Evolutionary conservation across 2,888 invertebrate genomes (phyloP).

Genomic region (Anodontia alba): DNA sequence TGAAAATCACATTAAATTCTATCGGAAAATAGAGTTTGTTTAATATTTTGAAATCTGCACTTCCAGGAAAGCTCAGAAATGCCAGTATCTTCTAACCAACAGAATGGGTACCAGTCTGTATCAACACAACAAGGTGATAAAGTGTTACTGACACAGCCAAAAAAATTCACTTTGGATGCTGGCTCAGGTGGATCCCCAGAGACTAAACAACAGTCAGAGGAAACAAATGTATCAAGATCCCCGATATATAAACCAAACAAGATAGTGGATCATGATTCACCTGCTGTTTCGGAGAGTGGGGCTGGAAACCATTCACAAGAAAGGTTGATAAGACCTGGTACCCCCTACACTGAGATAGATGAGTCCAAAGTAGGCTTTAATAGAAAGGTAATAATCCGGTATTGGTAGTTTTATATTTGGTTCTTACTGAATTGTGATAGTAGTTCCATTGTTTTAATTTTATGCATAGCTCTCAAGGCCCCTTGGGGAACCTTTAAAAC

Average conservation of each 20-base stretch:
- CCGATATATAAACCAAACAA: not conserved
- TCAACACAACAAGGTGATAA: not conserved
- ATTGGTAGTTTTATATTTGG: no score
- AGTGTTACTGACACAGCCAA: not conserved
- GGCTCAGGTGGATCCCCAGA: not conserved
- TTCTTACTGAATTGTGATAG: no score
- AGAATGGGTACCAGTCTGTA: not conserved
- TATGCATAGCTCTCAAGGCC: no score
- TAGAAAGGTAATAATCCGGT: constrained; percentile 2
- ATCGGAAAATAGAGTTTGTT: no score
- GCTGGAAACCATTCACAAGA: not conserved
- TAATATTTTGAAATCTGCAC: no score
- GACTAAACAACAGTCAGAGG: no score
- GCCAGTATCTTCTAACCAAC: not conserved
- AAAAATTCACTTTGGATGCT: not conserved
- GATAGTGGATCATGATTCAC: not conserved
- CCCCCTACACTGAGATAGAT: constrained; percentile 43
- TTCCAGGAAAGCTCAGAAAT: no score
- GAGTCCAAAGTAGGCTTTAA: constrained; percentile 18
- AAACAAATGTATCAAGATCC: no score
- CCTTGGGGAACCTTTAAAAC: no score
- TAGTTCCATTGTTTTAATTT: no score
- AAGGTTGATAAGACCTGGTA: constrained; percentile 25
- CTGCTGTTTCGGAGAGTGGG: not conserved
- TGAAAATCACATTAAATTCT: no score